These are phyloP conservation scores for Cerceris rybyensis DNA, from an alignment of 2,888 invertebrate genomes.

Conservation along the genomic window DNA sequence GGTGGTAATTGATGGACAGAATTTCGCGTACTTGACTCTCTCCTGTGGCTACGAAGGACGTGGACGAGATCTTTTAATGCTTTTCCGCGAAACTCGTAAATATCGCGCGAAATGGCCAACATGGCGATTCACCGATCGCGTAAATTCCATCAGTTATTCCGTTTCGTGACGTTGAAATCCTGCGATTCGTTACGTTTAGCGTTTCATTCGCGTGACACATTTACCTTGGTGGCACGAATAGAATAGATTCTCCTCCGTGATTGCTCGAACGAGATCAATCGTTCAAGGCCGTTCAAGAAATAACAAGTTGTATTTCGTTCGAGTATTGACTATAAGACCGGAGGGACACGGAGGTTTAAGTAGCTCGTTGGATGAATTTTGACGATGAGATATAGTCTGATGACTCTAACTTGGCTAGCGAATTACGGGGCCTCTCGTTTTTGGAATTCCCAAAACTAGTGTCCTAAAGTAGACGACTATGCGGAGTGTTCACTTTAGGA, in stretches of 20 bases:
- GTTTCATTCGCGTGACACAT: conserved; percentile 4
- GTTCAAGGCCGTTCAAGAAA: background rate
- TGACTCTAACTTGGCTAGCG: no score
- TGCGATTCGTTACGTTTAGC: background rate
- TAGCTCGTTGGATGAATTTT: no score
- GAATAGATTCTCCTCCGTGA: background rate
- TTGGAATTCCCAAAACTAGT: no score
- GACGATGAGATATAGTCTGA: no score
- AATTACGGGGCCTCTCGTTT: no score
- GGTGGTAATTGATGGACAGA: conserved; percentile 24
- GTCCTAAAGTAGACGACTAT: no score
- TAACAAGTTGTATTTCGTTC: background rate
- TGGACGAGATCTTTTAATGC: conserved; percentile 3
- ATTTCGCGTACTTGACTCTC: conserved; percentile 25
- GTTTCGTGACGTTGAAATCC: background rate
- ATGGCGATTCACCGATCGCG: background rate
- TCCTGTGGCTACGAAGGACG: background rate
- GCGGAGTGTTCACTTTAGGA: no score
- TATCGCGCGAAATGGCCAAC: background rate
- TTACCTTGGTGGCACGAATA: background rate
- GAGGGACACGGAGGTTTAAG: no score
- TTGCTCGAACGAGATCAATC: background rate
- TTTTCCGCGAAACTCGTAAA: background rate
- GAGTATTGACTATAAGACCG: no score
- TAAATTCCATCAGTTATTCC: background rate